Evolutionary conservation across 1,140 invertebrate species (phyloP), one percentile per base, ranked within the genome.

Genomic region (Atta colombica): DNA sequence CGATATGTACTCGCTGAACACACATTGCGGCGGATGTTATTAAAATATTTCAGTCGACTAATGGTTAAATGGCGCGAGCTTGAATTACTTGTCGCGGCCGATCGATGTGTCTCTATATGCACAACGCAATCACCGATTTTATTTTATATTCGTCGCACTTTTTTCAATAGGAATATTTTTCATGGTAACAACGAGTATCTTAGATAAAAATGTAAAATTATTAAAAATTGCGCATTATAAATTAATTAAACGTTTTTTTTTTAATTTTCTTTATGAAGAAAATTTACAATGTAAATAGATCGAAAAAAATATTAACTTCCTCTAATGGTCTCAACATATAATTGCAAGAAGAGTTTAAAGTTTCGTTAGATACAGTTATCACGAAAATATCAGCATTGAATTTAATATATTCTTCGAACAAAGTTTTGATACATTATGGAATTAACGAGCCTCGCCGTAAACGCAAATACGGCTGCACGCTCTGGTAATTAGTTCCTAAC

Each of bases 401-500:
- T 69, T 69, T 49, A 69, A 75, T 75, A 75, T 84, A 35, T 84
- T 31, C 68, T 75, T 84, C 55, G 39, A 75, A 81, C n/a, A 45
- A 75, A 84, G 80, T 84, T 84, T 84, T 75, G 80, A 39, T 18
- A 75, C 45, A 55, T 69, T 69, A 69, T 51, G 39, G 39, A 49
- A 84, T 84, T 84, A 84, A 84, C 80, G 80, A 75, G 80, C 69
- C 25, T 84, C 69, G 39, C 55, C 69, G 69, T 84, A 75, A 84
- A 75, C 80, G 80, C 80, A 84, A 84, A 84, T 63, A 84, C 80
- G 58, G 69, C 80, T 51, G 80, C 80, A 84, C 80, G 80, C 69
- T 75, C 69, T 84, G 80, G 80, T 84, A 84, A 84, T 84, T 84
- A 84, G 80, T 84, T 84, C 69, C 80, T 84, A 84, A 84, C 69